A percentile compares a stretch with the other conserved stretches of the same genome.
Evolutionary conservation across 2,113 vertebrate species (phyloP).

Genomic region (Tragelaphus strepsiceros): DNA sequence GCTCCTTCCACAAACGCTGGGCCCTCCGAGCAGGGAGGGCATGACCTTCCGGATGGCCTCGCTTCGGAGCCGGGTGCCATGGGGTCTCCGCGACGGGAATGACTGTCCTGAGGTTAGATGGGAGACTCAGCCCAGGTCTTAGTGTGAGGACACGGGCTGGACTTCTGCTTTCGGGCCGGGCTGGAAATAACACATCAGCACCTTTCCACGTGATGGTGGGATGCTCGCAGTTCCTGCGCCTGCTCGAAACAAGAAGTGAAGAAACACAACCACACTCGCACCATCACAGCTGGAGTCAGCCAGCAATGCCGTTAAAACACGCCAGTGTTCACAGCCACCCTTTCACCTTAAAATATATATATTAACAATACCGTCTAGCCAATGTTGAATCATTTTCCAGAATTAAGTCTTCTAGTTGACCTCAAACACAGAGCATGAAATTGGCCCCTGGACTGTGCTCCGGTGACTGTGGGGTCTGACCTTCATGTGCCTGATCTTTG

Average conservation of each 20-base stretch:
- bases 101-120: background rate
- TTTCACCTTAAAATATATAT: background rate
- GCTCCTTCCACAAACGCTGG: background rate
- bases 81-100: background rate
- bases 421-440: background rate
- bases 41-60: rapidly evolving
- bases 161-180: conserved; percentile 22
- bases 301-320: rapidly evolving
- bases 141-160: background rate
- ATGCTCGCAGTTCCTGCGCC: background rate
- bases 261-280: background rate
- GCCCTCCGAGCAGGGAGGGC: rapidly evolving
- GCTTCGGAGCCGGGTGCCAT: rapidly evolving
- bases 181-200: conserved; percentile 23
- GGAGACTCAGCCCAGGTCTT: background rate
- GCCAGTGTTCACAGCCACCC: too few relatives aligned
- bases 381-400: background rate
- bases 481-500: background rate
- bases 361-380: background rate
- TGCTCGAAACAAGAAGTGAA: background rate
- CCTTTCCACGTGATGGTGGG: background rate
- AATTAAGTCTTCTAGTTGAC: background rate
- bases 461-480: background rate
- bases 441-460: background rate
- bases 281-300: background rate